phyloP scores from a whole-genome alignment of 2,113 vertebrate species.

The Rattus rattus region DNA sequence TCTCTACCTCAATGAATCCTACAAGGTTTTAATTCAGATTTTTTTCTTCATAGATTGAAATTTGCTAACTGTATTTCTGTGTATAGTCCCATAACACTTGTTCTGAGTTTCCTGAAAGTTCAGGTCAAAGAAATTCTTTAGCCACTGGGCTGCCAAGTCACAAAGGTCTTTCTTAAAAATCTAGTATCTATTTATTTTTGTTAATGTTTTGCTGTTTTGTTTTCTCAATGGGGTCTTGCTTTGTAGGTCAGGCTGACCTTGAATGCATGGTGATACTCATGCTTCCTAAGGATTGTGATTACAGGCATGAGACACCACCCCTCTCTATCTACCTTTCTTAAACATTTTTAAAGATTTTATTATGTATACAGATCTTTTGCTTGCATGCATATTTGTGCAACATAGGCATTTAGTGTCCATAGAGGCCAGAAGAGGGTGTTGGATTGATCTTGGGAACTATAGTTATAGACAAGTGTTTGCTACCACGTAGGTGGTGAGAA shows the following conservation, averaged over 20 bases:
- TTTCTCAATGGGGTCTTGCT: not conserved
- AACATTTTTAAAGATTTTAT: not conserved
- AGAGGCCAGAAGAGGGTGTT: not conserved
- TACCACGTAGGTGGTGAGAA: not conserved
- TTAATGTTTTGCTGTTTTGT: not conserved
- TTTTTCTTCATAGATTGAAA: not conserved
- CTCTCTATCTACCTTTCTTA: not conserved
- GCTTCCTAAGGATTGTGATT: not conserved
- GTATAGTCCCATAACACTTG: not conserved
- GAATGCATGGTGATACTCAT: not conserved
- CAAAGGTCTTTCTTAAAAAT: not conserved
- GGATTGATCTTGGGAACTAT: not conserved
- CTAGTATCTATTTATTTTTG: not conserved
- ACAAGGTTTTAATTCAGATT: not conserved
- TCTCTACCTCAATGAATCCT: too few species aligned
- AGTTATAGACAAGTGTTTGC: not conserved
- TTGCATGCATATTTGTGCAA: not conserved
- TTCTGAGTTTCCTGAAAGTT: not conserved
- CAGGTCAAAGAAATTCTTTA: not conserved
- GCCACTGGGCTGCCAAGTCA: not conserved
- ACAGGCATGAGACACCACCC: not conserved
- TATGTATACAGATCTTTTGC: not conserved
- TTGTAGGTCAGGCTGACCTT: not conserved
- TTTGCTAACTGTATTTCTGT: not conserved
- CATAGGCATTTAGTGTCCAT: not conserved